These are phyloP conservation scores for Artemia franciscana DNA, from an alignment of 1,140 invertebrate species.

Conservation along the genomic window DNA sequence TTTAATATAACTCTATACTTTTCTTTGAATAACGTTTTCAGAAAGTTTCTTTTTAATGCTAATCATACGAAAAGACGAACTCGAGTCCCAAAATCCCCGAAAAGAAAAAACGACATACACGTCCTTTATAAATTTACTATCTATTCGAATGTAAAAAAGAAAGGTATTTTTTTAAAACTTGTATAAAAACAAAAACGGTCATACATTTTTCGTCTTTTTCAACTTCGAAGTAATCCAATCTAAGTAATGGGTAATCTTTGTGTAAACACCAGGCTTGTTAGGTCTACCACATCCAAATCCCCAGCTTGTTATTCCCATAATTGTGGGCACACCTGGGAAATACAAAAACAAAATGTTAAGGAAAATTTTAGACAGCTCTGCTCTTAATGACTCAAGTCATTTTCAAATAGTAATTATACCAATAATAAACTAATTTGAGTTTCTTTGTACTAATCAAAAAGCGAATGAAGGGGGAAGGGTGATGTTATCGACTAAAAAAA, in stretches of 20 bases:
- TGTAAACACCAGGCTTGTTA: conserved; percentile 44
- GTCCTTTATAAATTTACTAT: too few relatives aligned
- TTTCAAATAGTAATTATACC: conserved; percentile 1
- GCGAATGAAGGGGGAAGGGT: conserved; percentile 1
- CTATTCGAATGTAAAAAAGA: too few relatives aligned
- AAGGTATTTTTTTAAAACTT: too few relatives aligned
- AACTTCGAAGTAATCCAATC: conserved; percentile 27
- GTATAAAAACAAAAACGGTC: too few relatives aligned
- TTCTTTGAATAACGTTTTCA: too few relatives aligned
- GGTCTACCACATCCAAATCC: conserved; percentile 36
- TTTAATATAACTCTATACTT: too few relatives aligned
- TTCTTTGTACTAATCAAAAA: conserved; percentile 8
- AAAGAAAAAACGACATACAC: too few relatives aligned
- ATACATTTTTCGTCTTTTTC: neutral
- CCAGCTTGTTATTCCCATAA: conserved; percentile 40
- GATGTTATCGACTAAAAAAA: neutral
- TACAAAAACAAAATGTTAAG: too few relatives aligned
- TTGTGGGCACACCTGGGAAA: conserved; percentile 26
- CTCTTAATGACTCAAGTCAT: neutral
- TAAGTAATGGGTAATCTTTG: conserved; percentile 31
- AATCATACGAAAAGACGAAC: too few relatives aligned
- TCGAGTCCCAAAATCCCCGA: too few relatives aligned
- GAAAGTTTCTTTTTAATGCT: too few relatives aligned
- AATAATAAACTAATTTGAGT: conserved; percentile 7
- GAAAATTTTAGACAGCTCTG: neutral